These are phyloP conservation scores for Melolontha melolontha DNA, from an alignment of 2,888 invertebrate genomes.

Conservation along the genomic window DNA sequence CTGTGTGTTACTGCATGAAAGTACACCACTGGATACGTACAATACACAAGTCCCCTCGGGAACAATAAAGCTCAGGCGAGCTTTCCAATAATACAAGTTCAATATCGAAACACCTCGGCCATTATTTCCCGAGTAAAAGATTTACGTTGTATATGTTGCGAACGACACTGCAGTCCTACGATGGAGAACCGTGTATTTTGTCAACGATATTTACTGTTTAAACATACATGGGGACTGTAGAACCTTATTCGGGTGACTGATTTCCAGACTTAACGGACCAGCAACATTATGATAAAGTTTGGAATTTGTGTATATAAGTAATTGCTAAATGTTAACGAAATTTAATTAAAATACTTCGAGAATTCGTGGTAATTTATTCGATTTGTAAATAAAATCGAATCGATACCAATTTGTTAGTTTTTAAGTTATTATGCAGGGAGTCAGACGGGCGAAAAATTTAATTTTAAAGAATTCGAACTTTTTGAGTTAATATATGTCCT, in stretches of 20 bases:
- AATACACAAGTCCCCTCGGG: conserved; percentile 31
- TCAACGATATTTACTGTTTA: conserved; percentile 18
- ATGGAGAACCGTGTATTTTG: conserved; percentile 4
- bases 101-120: conserved; percentile 16
- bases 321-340: background rate
- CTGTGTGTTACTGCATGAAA: background rate
- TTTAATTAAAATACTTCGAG: no score
- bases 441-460: no score
- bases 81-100: conserved; percentile 31
- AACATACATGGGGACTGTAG: background rate
- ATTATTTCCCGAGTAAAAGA: conserved; percentile 13
- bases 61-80: conserved; percentile 28
- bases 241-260: background rate
- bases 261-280: conserved; percentile 9
- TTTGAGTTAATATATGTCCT: no score
- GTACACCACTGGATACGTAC: conserved; percentile 9
- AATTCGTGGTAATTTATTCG: no score
- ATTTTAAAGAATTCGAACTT: no score
- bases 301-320: background rate
- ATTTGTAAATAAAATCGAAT: no score
- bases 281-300: conserved; percentile 7
- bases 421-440: no score
- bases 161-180: background rate
- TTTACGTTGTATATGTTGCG: conserved; percentile 14
- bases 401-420: no score